These are phyloP conservation scores for Coelopa frigida DNA, from an alignment of 1,140 invertebrate species.

Conservation along the genomic window DNA sequence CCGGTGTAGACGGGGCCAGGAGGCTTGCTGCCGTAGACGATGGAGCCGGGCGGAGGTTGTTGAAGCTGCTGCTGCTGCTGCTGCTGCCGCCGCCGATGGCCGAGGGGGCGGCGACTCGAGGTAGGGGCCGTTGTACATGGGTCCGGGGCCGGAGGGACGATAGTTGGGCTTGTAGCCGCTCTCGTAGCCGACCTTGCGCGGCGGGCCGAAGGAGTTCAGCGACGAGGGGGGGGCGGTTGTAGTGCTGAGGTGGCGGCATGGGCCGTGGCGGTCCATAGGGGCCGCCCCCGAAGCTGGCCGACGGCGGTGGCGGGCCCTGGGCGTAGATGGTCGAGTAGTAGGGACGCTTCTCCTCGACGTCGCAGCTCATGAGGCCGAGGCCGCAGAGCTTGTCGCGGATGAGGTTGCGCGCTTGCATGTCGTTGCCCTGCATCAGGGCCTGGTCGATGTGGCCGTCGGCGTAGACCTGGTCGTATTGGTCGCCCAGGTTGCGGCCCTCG, in stretches of 20 bases:
- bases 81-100: conserved; percentile 31
- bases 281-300: conserved; percentile 51
- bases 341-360: conserved; percentile 61
- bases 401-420: conserved; percentile 67
- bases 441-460: conserved; percentile 68
- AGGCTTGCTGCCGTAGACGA: conserved; percentile 41
- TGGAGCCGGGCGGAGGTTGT: conserved; percentile 36
- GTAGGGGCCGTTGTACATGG: conserved; percentile 27
- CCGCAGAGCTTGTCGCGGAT: conserved; percentile 73
- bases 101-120: conserved; percentile 37
- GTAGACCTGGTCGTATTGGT: conserved; percentile 69
- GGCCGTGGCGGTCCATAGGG: conserved; percentile 58
- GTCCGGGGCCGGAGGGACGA: conserved; percentile 22
- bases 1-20: conserved; percentile 29
- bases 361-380: conserved; percentile 74
- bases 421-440: conserved; percentile 67
- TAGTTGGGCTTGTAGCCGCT: conserved; percentile 39
- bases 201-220: conserved; percentile 44
- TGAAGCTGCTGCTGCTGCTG: conserved; percentile 24
- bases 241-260: conserved; percentile 45
- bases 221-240: conserved; percentile 40
- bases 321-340: conserved; percentile 50
- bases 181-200: conserved; percentile 51
- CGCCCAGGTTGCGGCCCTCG: conserved; percentile 67
- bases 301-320: conserved; percentile 55